These are phyloP conservation scores for Aythya baeri DNA, from an alignment of 2,113 vertebrate species.

Conservation along the genomic window DNA sequence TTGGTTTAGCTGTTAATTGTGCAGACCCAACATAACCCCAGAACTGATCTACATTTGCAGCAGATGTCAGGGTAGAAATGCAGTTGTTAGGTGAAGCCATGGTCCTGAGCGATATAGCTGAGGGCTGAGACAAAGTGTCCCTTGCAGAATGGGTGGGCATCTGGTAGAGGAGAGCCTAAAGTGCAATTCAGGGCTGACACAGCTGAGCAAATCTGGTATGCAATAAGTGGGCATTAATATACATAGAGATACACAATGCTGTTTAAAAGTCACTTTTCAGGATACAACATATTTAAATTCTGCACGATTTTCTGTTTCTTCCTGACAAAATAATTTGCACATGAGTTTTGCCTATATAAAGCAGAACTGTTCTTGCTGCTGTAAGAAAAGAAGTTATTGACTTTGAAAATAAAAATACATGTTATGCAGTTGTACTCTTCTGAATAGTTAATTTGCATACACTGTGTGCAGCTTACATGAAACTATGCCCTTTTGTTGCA, in stretches of 20 bases:
- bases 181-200: not conserved
- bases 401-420: not conserved
- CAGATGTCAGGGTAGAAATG: not conserved
- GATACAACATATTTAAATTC: not conserved
- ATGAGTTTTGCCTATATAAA: not conserved
- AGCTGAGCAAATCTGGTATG: not conserved
- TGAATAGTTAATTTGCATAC: not conserved
- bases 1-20: not conserved
- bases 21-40: not conserved
- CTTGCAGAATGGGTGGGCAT: not conserved
- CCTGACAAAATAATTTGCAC: not conserved
- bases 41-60: not conserved
- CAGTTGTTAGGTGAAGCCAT: not conserved
- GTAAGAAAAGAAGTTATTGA: not conserved
- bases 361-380: not conserved
- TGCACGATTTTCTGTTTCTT: not conserved
- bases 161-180: not conserved
- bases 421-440: not conserved
- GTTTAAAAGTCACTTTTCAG: not conserved
- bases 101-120: accelerated
- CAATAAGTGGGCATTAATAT: not conserved
- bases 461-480: not conserved
- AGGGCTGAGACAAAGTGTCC: not conserved
- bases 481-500: not conserved
- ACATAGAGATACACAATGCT: not conserved